Conservation (phyloP, 2,888 invertebrate species). For the Spisula subtruncata region DNA sequence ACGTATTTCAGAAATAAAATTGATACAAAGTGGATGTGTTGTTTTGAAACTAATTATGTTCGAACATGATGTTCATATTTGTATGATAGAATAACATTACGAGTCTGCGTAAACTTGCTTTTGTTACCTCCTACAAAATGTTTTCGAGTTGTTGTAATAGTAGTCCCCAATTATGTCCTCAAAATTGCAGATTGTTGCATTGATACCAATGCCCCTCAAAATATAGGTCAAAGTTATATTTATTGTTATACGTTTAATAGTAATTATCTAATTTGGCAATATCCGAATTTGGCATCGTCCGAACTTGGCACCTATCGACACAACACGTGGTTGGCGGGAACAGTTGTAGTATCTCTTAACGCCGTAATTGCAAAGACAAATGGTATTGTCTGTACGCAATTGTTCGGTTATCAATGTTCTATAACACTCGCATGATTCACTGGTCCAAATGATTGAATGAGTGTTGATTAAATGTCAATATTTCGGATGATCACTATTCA, state of each 20-base stretch:
- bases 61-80: no score
- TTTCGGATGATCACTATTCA: neutral
- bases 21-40: no score
- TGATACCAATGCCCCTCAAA: neutral
- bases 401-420: neutral
- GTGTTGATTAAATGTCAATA: conserved; percentile 14
- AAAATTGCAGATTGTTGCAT: neutral
- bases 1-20: no score
- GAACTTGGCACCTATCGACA: neutral
- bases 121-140: no score
- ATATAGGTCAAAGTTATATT: neutral
- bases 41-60: no score
- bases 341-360: neutral
- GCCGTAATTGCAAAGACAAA: neutral
- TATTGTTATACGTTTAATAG: neutral
- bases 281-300: conserved; percentile 22
- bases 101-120: no score
- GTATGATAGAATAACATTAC: no score
- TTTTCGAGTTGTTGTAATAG: no score
- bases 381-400: neutral
- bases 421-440: neutral
- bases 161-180: no score
- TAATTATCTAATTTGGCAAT: neutral
- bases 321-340: neutral
- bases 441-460: neutral